These are phyloP conservation scores for Phataginus tetradactyla DNA, from an alignment of 2,797 vertebrate genomes.

Conservation along the genomic window DNA sequence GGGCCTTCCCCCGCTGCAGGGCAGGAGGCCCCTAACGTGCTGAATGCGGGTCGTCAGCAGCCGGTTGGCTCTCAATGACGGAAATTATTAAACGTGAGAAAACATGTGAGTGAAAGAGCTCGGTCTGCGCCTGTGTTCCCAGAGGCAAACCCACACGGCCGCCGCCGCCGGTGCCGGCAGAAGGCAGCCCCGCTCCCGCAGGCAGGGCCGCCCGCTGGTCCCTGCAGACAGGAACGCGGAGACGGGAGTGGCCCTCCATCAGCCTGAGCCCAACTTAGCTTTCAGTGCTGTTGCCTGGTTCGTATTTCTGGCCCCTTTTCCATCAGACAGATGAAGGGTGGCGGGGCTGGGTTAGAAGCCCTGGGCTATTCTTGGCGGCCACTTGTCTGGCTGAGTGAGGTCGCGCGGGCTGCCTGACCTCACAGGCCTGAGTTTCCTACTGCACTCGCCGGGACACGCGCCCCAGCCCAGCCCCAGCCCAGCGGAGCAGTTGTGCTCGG, in stretches of 20 bases:
- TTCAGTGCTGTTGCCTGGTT: background rate
- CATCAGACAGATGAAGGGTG: background rate
- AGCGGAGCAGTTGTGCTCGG: fast-evolving
- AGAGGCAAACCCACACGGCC: fast-evolving
- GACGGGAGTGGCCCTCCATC: background rate
- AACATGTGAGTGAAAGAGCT: background rate
- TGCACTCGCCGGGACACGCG: background rate
- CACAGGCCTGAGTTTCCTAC: background rate
- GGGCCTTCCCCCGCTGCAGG: fast-evolving
- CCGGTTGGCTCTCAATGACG: background rate
- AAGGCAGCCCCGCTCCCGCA: background rate
- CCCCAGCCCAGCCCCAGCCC: fast-evolving
- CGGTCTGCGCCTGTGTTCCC: background rate
- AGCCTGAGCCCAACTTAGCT: background rate
- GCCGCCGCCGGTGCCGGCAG: background rate
- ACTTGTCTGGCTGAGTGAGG: slow-evolving; percentile 26
- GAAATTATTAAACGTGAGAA: background rate
- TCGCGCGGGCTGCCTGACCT: background rate
- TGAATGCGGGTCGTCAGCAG: fast-evolving
- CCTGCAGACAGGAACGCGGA: background rate
- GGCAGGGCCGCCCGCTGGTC: too few relatives aligned
- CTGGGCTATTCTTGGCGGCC: background rate
- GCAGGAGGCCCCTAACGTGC: fast-evolving
- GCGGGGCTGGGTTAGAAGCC: fast-evolving
- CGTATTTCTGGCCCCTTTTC: background rate